phyloP scores from a whole-genome alignment of 2,797 vertebrate genomes.

The Cephalopachus bancanus region DNA sequence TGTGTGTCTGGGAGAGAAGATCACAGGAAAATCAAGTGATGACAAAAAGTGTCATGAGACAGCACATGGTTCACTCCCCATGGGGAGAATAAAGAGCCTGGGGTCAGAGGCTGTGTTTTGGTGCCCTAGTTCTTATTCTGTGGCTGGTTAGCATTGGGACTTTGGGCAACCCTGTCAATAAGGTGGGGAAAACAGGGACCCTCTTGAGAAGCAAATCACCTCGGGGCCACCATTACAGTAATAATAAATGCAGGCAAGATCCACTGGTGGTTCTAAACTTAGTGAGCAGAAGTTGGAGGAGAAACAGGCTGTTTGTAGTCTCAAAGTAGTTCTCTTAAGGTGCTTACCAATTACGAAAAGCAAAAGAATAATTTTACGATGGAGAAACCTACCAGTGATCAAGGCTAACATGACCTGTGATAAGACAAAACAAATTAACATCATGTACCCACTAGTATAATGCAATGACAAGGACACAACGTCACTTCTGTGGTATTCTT shows the following conservation, averaged over 20 bases:
- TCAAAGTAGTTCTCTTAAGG: neutral
- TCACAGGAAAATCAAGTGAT: neutral
- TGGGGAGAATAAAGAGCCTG: neutral
- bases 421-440: neutral
- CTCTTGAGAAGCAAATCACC: neutral
- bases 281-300: neutral
- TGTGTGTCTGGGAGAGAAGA: neutral
- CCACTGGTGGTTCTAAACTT: neutral
- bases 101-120: neutral
- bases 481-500: neutral
- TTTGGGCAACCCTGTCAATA: neutral
- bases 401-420: neutral
- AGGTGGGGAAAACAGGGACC: neutral
- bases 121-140: neutral
- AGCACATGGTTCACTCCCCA: neutral
- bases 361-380: neutral
- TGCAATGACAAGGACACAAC: neutral
- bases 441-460: neutral
- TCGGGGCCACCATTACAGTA: neutral
- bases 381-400: neutral
- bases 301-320: neutral
- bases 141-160: neutral
- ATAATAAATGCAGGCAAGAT: neutral
- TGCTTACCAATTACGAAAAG: neutral
- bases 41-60: neutral